These are phyloP conservation scores for Glaucidium brasilianum DNA, from an alignment of 2,113 vertebrate species.

Conservation along the genomic window DNA sequence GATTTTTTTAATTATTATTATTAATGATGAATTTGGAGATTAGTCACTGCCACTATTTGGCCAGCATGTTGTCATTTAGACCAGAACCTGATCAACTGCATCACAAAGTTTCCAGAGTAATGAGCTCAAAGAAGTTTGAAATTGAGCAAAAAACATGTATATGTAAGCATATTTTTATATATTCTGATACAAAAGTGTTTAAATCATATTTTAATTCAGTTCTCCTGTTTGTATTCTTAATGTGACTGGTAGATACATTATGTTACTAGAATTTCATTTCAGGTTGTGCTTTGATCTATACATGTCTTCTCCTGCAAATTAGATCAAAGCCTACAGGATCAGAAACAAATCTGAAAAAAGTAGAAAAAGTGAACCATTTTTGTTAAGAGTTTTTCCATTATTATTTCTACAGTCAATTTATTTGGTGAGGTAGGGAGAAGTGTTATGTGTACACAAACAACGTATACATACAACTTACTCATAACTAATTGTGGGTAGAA, in stretches of 20 bases:
- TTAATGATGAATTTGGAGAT: neutral
- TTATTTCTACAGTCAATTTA: neutral
- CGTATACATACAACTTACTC: fast-evolving
- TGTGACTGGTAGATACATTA: neutral
- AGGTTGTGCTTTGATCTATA: neutral
- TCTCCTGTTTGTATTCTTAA: neutral
- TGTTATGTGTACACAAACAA: neutral
- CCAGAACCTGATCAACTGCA: neutral
- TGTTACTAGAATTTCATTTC: neutral
- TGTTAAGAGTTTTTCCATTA: neutral
- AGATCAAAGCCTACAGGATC: neutral
- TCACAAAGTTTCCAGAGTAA: neutral
- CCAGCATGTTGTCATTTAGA: neutral
- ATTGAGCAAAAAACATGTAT: neutral
- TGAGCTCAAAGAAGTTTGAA: neutral
- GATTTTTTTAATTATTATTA: neutral
- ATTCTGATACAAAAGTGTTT: neutral
- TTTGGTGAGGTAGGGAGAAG: neutral
- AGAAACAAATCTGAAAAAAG: neutral
- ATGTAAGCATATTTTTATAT: neutral
- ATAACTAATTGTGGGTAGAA: neutral
- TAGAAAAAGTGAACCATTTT: neutral
- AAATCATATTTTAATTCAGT: neutral
- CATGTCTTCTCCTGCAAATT: neutral
- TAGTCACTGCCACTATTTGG: neutral